Conservation (phyloP, 2,888 invertebrate genomes). For the Eumacrocentrus americanus region DNA sequence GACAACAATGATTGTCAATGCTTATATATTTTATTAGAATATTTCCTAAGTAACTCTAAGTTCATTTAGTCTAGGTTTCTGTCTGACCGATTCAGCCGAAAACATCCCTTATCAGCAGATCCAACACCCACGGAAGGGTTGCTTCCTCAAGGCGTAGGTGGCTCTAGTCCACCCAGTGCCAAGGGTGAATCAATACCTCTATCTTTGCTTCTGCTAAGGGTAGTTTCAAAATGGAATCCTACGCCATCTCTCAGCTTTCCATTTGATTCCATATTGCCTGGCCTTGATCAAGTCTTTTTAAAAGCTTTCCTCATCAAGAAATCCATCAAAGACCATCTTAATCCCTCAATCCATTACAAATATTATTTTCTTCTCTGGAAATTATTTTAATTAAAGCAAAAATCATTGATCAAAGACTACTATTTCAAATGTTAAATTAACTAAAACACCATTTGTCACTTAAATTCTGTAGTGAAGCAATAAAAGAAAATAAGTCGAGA, state of each 20-base stretch:
- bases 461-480: too few relatives aligned
- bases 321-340: not conserved
- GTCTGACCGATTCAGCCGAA: slow-evolving; percentile 35
- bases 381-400: too few relatives aligned
- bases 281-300: not conserved
- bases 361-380: too few relatives aligned
- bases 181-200: slow-evolving; percentile 53
- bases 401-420: too few relatives aligned
- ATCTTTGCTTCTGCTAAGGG: slow-evolving; percentile 34
- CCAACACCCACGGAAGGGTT: slow-evolving; percentile 34
- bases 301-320: not conserved
- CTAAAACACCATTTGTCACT: too few relatives aligned
- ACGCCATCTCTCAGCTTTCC: slow-evolving; percentile 54
- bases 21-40: too few relatives aligned
- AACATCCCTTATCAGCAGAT: slow-evolving; percentile 29
- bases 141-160: slow-evolving; percentile 45
- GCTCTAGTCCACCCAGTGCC: slow-evolving; percentile 43
- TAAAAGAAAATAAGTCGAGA: too few relatives aligned
- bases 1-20: not conserved
- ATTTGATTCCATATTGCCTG: slow-evolving; percentile 1
- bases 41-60: too few relatives aligned
- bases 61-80: slow-evolving; percentile 37
- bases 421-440: too few relatives aligned
- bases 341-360: too few relatives aligned
- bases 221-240: slow-evolving; percentile 51